These are phyloP conservation scores for Choloepus didactylus DNA, from an alignment of 2,797 vertebrate species.

Conservation along the genomic window DNA sequence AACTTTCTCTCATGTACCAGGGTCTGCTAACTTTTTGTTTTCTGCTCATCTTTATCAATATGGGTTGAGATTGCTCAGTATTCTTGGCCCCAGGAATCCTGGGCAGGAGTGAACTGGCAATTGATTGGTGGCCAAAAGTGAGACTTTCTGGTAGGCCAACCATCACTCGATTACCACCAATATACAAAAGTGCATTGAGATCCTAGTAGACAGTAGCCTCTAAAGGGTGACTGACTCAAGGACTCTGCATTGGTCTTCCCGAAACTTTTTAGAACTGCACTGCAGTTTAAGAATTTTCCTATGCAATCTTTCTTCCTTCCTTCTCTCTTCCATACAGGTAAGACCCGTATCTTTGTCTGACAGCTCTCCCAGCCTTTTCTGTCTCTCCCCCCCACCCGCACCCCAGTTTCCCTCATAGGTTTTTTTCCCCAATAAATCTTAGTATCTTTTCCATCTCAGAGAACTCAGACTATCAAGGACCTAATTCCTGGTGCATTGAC, in stretches of 20 bases:
- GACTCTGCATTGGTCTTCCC: background rate
- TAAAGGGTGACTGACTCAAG: background rate
- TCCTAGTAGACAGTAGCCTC: background rate
- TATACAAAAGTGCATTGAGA: background rate
- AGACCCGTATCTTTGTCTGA: background rate
- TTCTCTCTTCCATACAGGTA: background rate
- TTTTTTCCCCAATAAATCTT: conserved; percentile 45
- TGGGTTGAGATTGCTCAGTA: background rate
- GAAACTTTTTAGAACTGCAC: background rate
- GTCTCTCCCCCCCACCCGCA: background rate
- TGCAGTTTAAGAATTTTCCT: background rate
- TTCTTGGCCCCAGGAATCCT: background rate
- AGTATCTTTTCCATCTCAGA: background rate
- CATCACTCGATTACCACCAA: background rate
- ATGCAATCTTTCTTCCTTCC: background rate
- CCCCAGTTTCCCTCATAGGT: background rate
- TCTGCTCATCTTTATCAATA: background rate
- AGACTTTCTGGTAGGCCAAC: background rate
- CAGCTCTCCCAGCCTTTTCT: background rate
- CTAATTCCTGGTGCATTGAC: background rate
- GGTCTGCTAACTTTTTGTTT: background rate
- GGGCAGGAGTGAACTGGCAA: background rate
- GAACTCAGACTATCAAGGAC: background rate
- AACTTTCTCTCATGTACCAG: background rate
- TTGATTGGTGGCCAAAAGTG: background rate